Evolutionary conservation across 2,888 invertebrate genomes (phyloP), one percentile per base, ranked within the genome.

Genomic region (Caenorhabditis afra): DNA sequence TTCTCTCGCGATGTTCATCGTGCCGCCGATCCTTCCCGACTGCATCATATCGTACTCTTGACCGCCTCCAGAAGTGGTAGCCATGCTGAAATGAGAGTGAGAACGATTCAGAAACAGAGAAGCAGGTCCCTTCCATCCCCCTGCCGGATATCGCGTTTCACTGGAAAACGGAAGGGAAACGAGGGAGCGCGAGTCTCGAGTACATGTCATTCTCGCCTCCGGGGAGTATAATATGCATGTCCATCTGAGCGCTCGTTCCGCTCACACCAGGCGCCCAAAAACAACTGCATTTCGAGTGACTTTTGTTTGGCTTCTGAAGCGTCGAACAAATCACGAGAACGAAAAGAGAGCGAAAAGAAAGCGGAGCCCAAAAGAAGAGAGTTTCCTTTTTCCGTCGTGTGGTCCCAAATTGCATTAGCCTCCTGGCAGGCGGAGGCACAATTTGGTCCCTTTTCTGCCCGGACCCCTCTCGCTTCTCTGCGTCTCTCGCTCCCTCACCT

Each of bases 1-100:
- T 23, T 81, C 79, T n/a, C 62, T 66, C 11, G 70, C 70, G 16
- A 73, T n/a, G 23, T 59, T 57, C 59, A 68, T 47, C 11, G 64
- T 59, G 1, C 50, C 20, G 1, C 29, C 49, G 5, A 16, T n/a
- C 1, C 50, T 37, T 16, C 70, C 70, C 20, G 50, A 45, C n/a
- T 70, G 61, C 71, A 78, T 53, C 29, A 68, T 23, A 35, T 77
- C 68, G 65, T 62, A 77, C 4, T 73, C 64, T 11, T 58, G 49
- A 20, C n/a, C 53, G 39, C 58, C 67, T 29, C 64, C 58, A 5
- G 64, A 70, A 3, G 68, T 68, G 12, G 67, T 57, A 0, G 65
- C 50, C 67, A 75, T 67, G 41, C 75, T 75, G 67, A 61, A 75
- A 75, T 39, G 2, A 37, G 29, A n/a, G 18, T 20, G n/a, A 44